Base-by-base conservation (phyloP, 2,113 vertebrate genomes). In the Megaceryle maxima region DNA sequence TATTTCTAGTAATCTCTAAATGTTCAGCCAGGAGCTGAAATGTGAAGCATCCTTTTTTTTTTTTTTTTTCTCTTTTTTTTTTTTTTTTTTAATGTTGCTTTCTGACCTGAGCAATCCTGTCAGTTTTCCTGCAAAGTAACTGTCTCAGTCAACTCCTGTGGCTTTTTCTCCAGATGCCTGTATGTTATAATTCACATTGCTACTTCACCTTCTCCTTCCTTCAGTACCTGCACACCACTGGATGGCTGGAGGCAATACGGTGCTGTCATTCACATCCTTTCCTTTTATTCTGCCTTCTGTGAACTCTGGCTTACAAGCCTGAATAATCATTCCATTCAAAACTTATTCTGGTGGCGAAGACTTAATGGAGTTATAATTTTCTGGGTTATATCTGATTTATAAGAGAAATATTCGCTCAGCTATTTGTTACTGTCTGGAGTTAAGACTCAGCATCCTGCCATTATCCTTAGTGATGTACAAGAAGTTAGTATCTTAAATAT, bases 201-300 rank as follows among this genome's bases (percentile, higher is more conserved):
- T 69, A 3, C 10, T 74, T 77, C 1, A 8, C n/a, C 46, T 57
- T 82, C 50, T 31, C 37, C 48, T 43, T 51, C 26, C 46, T 50
- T 22, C 29, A 46, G n/a, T 28, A 19, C 43, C 1, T 2, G 11
- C 37, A 53, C 1, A 0, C 31, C 9, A 1, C 53, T 26, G 60
- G 25, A n/a, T 46, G 39, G 46, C 31, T 4, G 4, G 53, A 57
- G 53, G 60, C 44, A 57, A 16, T 16, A 50, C 11, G 46, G 31
- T 46, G 13, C 22, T 75, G 25, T 55, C 78, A 43, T 51, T 60
- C 1, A 0, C 29, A 16, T 17, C n/a, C 26, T 56, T 46, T 53
- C 9, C 33, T 39, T 57, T 83, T 19, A 37, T 37, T 21, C 24
- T 51, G 53, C 62, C 51, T 74, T 16, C 29, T 41, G 31, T 28